phyloP scores from a whole-genome alignment of 2,113 vertebrate genomes.

The Lampris megalopsis region DNA sequence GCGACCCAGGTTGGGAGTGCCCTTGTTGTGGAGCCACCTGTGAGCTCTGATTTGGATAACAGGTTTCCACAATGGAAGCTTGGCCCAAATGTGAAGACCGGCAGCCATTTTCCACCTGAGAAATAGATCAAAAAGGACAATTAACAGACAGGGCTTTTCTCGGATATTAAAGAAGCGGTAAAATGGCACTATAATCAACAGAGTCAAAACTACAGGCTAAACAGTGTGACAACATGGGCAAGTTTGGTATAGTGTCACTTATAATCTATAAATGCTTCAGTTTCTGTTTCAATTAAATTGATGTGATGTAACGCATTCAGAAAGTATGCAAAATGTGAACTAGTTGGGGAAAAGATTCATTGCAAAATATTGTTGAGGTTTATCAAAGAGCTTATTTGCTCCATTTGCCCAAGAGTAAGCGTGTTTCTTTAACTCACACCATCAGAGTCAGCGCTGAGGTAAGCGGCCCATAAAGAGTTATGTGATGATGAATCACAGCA shows the following conservation, averaged over 20 bases:
- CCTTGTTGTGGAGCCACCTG: conserved; percentile 3
- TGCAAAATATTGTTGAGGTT: too few relatives aligned
- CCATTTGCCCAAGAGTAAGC: background rate
- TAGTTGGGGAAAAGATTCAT: too few relatives aligned
- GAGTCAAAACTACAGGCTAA: too few relatives aligned
- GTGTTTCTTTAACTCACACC: conserved; percentile 77
- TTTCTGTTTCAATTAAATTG: too few relatives aligned
- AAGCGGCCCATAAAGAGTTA: conserved; percentile 76
- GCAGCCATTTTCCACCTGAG: conserved; percentile 48
- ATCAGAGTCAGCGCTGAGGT: conserved; percentile 78
- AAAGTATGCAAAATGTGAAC: too few relatives aligned
- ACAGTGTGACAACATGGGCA: too few relatives aligned
- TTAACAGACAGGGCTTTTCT: background rate
- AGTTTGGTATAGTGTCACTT: too few relatives aligned
- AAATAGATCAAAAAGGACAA: conserved; percentile 1
- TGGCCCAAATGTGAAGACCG: conserved; percentile 10
- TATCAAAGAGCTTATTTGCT: too few relatives aligned
- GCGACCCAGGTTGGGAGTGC: background rate
- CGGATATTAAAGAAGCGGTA: background rate
- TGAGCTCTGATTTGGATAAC: background rate
- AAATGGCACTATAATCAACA: too few relatives aligned
- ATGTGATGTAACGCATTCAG: too few relatives aligned
- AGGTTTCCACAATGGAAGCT: background rate
- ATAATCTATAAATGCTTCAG: too few relatives aligned
- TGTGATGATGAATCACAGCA: conserved; percentile 61